Conservation (phyloP, 1,140 invertebrate genomes). For the Brachionus asplanchnoidis region DNA sequence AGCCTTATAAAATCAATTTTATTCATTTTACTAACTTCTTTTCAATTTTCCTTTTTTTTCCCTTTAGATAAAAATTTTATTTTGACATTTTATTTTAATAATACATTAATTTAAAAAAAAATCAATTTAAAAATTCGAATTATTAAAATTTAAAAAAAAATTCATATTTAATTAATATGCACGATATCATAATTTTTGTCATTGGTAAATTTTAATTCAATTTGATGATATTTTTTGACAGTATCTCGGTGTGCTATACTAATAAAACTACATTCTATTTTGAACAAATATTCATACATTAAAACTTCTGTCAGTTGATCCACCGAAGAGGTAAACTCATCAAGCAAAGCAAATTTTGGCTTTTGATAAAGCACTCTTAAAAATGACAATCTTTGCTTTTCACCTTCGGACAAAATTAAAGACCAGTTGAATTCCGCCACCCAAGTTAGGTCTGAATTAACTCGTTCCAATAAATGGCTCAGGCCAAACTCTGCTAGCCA, state of each 20-base stretch:
- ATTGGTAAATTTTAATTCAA: conserved; percentile 51
- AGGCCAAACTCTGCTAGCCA: not conserved
- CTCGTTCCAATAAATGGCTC: conserved; percentile 10
- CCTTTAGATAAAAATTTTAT: no score
- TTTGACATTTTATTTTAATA: no score
- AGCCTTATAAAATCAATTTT: no score
- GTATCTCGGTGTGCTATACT: conserved; percentile 60
- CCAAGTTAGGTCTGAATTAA: conserved; percentile 20
- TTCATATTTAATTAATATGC: not conserved
- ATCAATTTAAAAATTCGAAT: not conserved
- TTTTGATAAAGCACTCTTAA: conserved; percentile 63
- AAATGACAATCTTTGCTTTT: conserved; percentile 64
- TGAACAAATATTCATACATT: conserved; percentile 58
- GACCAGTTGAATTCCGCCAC: conserved; percentile 53
- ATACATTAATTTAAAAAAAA: not conserved
- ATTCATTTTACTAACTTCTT: no score
- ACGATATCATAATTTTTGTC: not conserved
- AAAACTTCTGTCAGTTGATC: conserved; percentile 59
- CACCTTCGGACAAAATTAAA: conserved; percentile 64
- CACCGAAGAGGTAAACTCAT: conserved; percentile 65
- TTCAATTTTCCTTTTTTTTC: no score
- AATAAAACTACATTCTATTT: conserved; percentile 59
- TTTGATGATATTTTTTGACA: conserved; percentile 58
- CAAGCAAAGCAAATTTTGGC: conserved; percentile 61
- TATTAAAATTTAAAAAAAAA: not conserved